A percentile compares a stretch with the other conserved stretches of the same genome.
phyloP scores from a whole-genome alignment of 2,113 vertebrate species.

The Chascanopsetta lugubris region DNA sequence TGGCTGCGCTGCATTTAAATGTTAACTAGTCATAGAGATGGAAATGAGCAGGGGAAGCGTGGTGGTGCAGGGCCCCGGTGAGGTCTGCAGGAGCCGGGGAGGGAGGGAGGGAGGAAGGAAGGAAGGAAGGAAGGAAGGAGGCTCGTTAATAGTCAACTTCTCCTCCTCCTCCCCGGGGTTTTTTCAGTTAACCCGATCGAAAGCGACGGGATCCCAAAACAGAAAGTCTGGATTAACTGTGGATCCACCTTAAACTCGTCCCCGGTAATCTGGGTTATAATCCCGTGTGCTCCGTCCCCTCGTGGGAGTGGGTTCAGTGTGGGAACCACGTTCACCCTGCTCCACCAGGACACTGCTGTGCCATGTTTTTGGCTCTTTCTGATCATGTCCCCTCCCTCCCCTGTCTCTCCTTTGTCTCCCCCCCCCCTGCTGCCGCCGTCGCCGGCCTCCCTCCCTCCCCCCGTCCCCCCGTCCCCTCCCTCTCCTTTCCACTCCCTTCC shows the following conservation, averaged over 20 bases:
- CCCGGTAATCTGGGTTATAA: not conserved
- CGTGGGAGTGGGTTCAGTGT: not conserved
- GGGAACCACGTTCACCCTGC: not conserved
- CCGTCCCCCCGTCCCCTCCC: too few species aligned
- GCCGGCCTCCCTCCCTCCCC: constrained; percentile 51
- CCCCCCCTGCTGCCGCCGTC: too few species aligned
- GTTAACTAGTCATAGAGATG: constrained; percentile 85
- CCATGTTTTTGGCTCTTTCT: constrained; percentile 48
- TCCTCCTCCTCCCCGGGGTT: constrained; percentile 39
- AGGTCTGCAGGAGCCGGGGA: constrained; percentile 73
- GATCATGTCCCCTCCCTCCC: constrained; percentile 51
- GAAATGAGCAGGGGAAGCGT: constrained; percentile 81
- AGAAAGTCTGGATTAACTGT: not conserved
- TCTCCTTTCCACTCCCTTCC: constrained; percentile 43
- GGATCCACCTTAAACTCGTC: not conserved
- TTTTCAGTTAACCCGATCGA: constrained; percentile 47
- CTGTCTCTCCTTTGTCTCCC: constrained; percentile 35
- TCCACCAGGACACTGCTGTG: constrained; percentile 16
- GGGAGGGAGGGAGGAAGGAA: constrained; percentile 76
- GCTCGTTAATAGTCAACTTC: constrained; percentile 79
- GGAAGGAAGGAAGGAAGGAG: constrained; percentile 78
- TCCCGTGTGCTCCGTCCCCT: too few species aligned
- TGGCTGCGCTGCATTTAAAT: constrained; percentile 82
- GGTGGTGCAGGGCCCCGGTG: constrained; percentile 67
- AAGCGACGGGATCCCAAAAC: constrained; percentile 50